phyloP scores from a whole-genome alignment of 2,888 invertebrate genomes.

The Carcina quercana region DNA sequence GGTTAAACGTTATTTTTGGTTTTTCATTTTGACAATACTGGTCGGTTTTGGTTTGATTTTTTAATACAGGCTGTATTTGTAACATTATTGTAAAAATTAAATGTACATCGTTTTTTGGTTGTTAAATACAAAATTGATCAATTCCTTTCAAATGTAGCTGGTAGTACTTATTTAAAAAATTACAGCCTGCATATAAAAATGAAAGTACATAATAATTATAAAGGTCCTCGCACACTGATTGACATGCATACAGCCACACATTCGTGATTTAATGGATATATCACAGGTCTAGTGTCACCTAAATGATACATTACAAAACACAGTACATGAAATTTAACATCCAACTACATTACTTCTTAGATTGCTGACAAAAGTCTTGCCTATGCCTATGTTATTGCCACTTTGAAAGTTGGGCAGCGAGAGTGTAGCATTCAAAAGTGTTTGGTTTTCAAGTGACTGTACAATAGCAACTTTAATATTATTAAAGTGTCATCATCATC shows the following conservation, averaged over 20 bases:
- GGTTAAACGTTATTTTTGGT: constrained; percentile 48
- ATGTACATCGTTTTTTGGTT: too few species aligned
- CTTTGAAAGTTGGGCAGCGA: constrained; percentile 5
- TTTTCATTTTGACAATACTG: constrained; percentile 63
- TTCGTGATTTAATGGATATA: constrained; percentile 58
- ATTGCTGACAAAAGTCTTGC: constrained; percentile 33
- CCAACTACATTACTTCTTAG: constrained; percentile 28
- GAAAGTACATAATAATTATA: background rate
- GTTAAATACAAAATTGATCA: too few species aligned
- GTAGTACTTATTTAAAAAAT: too few species aligned
- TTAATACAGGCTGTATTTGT: too few species aligned
- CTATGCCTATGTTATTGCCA: too few species aligned
- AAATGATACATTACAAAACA: constrained; percentile 54
- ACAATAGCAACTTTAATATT: too few species aligned
- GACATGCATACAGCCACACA: constrained; percentile 56
- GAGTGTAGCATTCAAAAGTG: constrained; percentile 9
- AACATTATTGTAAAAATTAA: too few species aligned
- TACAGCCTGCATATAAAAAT: background rate
- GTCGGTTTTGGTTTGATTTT: constrained; percentile 53
- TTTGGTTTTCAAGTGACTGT: too few species aligned
- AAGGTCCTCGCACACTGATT: constrained; percentile 45
- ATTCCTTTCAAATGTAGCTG: too few species aligned
- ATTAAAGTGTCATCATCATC: too few species aligned
- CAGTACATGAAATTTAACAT: constrained; percentile 24
- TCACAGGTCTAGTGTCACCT: constrained; percentile 70